These are phyloP conservation scores for Coccyzus lansbergi DNA, from an alignment of 2,797 vertebrate genomes.

Conservation along the genomic window DNA sequence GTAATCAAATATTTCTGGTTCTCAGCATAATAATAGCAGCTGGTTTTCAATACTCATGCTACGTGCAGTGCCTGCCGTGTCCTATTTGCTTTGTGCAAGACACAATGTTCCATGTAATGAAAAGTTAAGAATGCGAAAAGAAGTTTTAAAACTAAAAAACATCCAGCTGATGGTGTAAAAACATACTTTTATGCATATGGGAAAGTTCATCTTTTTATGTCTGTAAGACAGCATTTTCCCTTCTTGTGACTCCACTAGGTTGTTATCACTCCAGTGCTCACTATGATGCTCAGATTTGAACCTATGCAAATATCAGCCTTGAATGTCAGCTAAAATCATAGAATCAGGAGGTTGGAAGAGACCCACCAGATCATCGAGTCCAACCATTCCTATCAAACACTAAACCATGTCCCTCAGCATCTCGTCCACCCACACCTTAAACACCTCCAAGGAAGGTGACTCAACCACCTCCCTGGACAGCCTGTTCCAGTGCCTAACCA, in stretches of 20 bases:
- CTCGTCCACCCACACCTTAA: too few relatives aligned
- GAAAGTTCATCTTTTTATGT: neutral
- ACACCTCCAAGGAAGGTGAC: too few relatives aligned
- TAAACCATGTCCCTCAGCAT: too few relatives aligned
- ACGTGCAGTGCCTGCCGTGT: fast-evolving
- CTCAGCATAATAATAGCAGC: neutral
- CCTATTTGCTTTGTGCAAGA: neutral
- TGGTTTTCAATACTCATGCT: neutral
- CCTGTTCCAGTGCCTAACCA: too few relatives aligned
- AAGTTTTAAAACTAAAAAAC: neutral
- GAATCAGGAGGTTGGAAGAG: too few relatives aligned
- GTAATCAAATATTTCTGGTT: neutral
- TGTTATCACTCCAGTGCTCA: neutral
- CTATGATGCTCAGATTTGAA: neutral
- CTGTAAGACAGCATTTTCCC: neutral
- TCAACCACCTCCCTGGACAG: too few relatives aligned
- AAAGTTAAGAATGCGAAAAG: neutral
- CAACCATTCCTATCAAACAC: too few relatives aligned
- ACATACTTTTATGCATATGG: neutral
- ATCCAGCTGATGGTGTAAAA: neutral
- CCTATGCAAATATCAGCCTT: neutral
- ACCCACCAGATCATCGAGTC: too few relatives aligned
- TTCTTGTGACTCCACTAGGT: neutral
- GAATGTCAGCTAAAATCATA: neutral
- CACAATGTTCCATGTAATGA: neutral